Evolutionary conservation across 2,888 invertebrate genomes (phyloP).

Genomic region (Leptopilina myrica): DNA sequence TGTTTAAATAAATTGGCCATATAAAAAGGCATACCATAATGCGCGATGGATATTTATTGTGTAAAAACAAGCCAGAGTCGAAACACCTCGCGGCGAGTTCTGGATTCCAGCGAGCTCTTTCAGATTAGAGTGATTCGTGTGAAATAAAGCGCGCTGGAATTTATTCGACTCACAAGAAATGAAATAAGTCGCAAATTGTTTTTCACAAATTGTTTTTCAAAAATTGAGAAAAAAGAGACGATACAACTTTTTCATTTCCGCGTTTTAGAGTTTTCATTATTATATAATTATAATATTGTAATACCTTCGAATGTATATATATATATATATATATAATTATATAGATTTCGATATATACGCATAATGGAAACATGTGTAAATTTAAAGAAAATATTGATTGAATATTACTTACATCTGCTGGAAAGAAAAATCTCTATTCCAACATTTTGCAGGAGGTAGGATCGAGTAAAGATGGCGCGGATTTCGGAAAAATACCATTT

Average conservation of each 20-base stretch:
- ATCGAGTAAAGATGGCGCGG: conserved; percentile 97
- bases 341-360: too few species aligned
- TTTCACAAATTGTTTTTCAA: conserved; percentile 3
- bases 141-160: conserved; percentile 67
- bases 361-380: too few species aligned
- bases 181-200: conserved; percentile 56
- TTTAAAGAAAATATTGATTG: not conserved
- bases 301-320: too few species aligned
- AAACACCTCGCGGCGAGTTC: conserved; percentile 68
- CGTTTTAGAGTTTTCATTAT: too few species aligned
- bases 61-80: conserved; percentile 65
- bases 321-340: too few species aligned
- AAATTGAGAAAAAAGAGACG: too few species aligned
- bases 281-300: too few species aligned
- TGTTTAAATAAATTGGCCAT: conserved; percentile 66
- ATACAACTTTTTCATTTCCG: too few species aligned
- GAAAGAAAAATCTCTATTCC: conserved; percentile 99
- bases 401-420: conserved; percentile 90
- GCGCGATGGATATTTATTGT: conserved; percentile 71
- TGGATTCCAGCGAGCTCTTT: conserved; percentile 63
- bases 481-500: conserved; percentile 99
- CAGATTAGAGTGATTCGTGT: conserved; percentile 67
- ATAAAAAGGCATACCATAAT: conserved; percentile 68
- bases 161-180: conserved; percentile 63
- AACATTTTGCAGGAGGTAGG: conserved; percentile 97